Conservation (phyloP, 2,797 vertebrate species). For the Mormyrus hasselquistii region DNA sequence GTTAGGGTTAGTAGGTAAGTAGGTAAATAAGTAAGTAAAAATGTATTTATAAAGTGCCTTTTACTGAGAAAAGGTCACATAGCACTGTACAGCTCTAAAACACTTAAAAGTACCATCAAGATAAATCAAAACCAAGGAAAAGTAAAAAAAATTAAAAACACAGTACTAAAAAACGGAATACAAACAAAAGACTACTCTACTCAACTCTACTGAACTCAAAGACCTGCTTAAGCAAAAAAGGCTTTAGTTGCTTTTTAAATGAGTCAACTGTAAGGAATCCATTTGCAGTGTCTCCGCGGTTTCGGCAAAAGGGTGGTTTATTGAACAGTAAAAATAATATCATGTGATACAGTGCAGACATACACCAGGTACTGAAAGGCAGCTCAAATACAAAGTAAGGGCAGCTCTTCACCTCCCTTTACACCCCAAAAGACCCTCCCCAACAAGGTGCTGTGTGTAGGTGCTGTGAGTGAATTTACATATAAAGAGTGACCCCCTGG, state of each 20-base stretch:
- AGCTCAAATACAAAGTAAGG: too few relatives aligned
- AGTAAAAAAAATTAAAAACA: neutral
- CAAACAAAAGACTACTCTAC: neutral
- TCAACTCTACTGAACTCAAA: neutral
- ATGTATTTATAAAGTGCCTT: neutral
- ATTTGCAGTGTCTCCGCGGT: too few relatives aligned
- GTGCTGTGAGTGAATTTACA: too few relatives aligned
- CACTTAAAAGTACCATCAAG: neutral
- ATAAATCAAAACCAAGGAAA: neutral
- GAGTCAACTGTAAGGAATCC: too few relatives aligned
- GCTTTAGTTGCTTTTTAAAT: neutral
- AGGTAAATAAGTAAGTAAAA: neutral
- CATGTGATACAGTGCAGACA: too few relatives aligned
- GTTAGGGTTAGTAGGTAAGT: neutral
- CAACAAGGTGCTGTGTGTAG: too few relatives aligned
- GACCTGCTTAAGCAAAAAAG: neutral
- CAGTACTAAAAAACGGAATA: neutral
- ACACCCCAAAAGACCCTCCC: too few relatives aligned
- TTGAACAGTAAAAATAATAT: too few relatives aligned
- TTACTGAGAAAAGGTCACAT: neutral
- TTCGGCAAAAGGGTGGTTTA: too few relatives aligned
- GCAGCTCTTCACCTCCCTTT: too few relatives aligned
- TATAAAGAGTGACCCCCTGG: too few relatives aligned
- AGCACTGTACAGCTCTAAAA: neutral
- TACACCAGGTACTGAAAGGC: too few relatives aligned